Evolutionary conservation across 2,797 vertebrate genomes (phyloP).

Genomic region (Brachymystax lenok): DNA sequence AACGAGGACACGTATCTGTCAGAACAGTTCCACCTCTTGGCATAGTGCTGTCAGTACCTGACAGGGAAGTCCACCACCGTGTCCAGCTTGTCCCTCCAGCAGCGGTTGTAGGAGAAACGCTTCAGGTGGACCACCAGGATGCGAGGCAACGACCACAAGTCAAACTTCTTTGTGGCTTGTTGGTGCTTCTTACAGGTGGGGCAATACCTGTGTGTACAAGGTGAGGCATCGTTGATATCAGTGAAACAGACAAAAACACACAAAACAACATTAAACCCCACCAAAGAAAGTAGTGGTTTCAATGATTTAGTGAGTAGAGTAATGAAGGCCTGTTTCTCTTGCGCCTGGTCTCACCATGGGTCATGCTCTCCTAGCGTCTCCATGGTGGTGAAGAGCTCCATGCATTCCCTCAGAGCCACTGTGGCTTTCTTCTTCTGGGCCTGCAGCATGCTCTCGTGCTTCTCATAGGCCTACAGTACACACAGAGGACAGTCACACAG

Average conservation of each 20-base stretch:
- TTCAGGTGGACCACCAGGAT: constrained; percentile 94
- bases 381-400: constrained; percentile 98
- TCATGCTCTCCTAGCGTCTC: constrained; percentile 96
- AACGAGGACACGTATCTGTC: too few relatives aligned
- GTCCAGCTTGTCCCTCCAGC: constrained; percentile 97
- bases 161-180: constrained; percentile 96
- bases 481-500: background rate
- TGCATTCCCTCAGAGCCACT: constrained; percentile 91
- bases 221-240: background rate
- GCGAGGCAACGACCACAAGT: constrained; percentile 91
- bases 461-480: constrained; percentile 85
- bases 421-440: constrained; percentile 89
- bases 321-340: background rate
- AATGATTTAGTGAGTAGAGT: background rate
- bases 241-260: background rate
- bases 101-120: constrained; percentile 94
- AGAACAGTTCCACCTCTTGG: background rate
- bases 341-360: constrained; percentile 80
- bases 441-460: constrained; percentile 89
- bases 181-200: constrained; percentile 96
- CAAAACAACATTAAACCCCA: background rate
- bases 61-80: constrained; percentile 94
- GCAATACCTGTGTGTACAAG: constrained; percentile 83
- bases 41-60: constrained; percentile 71
- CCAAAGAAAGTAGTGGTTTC: background rate